A percentile compares a stretch with the other conserved stretches of the same genome.
phyloP scores from a whole-genome alignment of 2,113 vertebrate species.

The Oreochromis spilurus region DNA sequence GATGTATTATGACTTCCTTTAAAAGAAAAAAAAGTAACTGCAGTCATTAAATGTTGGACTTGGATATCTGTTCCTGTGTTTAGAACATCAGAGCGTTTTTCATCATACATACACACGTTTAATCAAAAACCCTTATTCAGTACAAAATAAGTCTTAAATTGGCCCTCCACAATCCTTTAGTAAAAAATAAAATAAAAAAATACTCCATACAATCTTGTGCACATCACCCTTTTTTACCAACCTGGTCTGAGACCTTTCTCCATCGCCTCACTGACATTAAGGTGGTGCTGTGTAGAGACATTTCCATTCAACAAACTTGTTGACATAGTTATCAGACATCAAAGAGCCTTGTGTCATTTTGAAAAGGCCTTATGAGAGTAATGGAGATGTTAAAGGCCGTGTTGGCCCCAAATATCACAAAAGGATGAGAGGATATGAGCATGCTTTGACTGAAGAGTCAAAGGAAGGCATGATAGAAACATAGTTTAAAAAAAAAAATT shows the following conservation, averaged over 20 bases:
- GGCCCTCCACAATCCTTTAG: neutral
- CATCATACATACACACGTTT: neutral
- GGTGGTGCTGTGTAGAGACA: constrained; percentile 19
- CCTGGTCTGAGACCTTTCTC: constrained; percentile 28
- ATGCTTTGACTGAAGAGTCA: constrained; percentile 40
- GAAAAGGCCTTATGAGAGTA: constrained; percentile 56
- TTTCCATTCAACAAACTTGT: constrained; percentile 63
- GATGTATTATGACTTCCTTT: neutral
- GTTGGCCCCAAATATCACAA: constrained; percentile 62
- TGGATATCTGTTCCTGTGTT: neutral
- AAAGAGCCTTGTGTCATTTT: constrained; percentile 49
- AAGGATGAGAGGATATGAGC: constrained; percentile 57
- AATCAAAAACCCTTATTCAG: neutral
- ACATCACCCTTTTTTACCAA: neutral
- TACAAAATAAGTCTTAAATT: neutral
- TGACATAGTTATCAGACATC: constrained; percentile 64
- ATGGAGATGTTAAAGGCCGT: constrained; percentile 62
- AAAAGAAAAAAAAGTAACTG: neutral
- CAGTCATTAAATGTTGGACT: neutral
- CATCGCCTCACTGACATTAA: constrained; percentile 48
- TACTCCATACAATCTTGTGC: neutral
- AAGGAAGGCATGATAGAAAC: constrained; percentile 26
- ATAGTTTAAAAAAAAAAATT: neutral
- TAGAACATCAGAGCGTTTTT: neutral
- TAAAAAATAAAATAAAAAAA: neutral